Evolutionary conservation across 2,113 vertebrate species (phyloP), one percentile per base, ranked within the genome.

Genomic region (Hiodon tergisus): DNA sequence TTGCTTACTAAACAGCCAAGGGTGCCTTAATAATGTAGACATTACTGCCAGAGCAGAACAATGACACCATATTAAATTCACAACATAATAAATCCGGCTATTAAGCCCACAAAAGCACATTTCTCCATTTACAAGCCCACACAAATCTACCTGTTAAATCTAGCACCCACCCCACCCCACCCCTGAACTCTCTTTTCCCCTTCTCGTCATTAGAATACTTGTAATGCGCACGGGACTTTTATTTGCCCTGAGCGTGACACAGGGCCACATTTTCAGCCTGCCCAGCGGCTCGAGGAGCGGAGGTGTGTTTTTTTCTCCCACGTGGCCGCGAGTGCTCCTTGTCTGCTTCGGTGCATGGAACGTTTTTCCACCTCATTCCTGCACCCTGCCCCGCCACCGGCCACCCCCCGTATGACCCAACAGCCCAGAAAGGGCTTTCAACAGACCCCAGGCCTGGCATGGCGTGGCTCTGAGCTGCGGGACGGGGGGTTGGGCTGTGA

Each of bases 291-390:
- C 86, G 83, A 89, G 87, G 88, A 75, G 80, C 83, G 84, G 82
- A 72, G 83, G 83, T 89, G 82, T 86, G 84, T 87, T 85, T 85
- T 87, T 85, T 78, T 83, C 88, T 87, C 82, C 83, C 86, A 81
- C 82, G 87, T 87, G 90, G 86, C 87, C 84, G 85, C 88, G 86
- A 83, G 82, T 87, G 90, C 89, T 91, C 85, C 86, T 88, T 86
- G 89, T 90, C 91, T 87, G 74, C 83, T 89, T 87, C 85, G 81
- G 82, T 16, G n/a, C 16, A 50, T 46, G 47, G 82, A 86, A 83
- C 79, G 79, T 87, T 77, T 89, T 90, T 91, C 86, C 83, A 89
- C 85, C 81, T 89, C 88, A 91, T 90, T 91, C 90, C 89, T 85
- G 84, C 80, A 90, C 82, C 82, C 81, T 88, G 88, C 87, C 78